Evolutionary conservation across 2,888 invertebrate species (phyloP).

Genomic region (Drosophila siamana): DNA sequence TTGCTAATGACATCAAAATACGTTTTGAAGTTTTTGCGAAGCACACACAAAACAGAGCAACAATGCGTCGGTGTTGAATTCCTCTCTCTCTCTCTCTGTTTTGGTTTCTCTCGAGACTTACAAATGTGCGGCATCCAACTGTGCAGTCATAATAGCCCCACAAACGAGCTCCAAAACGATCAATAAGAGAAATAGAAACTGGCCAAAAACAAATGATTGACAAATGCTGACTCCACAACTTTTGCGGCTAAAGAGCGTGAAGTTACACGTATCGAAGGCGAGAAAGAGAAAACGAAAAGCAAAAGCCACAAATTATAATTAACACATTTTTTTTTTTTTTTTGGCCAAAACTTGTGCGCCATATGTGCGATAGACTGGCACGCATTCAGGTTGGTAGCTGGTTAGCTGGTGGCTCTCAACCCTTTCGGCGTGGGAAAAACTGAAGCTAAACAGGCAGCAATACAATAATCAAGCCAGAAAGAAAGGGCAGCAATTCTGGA

Average conservation of each 20-base stretch:
- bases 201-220: conserved; percentile 48
- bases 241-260: conserved; percentile 14
- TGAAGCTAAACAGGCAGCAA: conserved; percentile 18
- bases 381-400: conserved; percentile 45
- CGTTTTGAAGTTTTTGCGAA: neutral
- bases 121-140: conserved; percentile 44
- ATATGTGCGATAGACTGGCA: conserved; percentile 69
- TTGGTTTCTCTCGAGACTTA: conserved; percentile 4
- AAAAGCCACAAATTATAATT: conserved; percentile 64
- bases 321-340: too few species aligned
- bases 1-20: conserved; percentile 1
- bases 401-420: too few species aligned
- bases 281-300: conserved; percentile 17
- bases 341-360: conserved; percentile 58
- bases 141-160: conserved; percentile 29
- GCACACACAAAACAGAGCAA: conserved; percentile 15
- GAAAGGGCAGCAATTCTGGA: conserved; percentile 55
- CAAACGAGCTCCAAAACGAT: conserved; percentile 21
- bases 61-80: conserved; percentile 1
- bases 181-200: conserved; percentile 38
- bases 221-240: conserved; percentile 52
- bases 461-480: neutral
- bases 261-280: neutral
- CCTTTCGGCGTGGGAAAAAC: conserved; percentile 71
- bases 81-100: too few species aligned